Percentiles rank a stretch among this genome's conserved stretches.
phyloP scores from a whole-genome alignment of 1,140 invertebrate genomes.

The Phymorhynchus buccinoides region DNA sequence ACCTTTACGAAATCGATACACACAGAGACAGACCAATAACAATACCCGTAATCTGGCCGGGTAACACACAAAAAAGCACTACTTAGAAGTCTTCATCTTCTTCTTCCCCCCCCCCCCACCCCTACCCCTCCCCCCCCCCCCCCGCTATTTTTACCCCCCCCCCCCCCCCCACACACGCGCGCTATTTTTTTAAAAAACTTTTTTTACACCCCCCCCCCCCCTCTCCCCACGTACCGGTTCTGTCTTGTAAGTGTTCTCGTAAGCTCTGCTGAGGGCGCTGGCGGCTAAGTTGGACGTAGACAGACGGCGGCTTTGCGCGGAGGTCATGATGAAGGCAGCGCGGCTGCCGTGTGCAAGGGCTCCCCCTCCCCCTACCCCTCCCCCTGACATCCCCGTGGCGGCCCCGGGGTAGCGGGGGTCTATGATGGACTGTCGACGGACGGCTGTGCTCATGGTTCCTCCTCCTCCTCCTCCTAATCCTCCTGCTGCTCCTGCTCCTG shows the following conservation, averaged over 20 bases:
- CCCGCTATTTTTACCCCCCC: too few relatives aligned
- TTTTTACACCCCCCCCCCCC: too few relatives aligned
- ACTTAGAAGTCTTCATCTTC: too few relatives aligned
- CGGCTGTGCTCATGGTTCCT: background rate
- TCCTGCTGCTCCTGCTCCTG: background rate
- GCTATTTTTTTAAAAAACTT: too few relatives aligned
- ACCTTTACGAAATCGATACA: too few relatives aligned
- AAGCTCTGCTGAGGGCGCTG: background rate
- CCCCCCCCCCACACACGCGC: too few relatives aligned
- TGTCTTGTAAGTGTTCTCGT: constrained; percentile 12
- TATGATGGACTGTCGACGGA: background rate
- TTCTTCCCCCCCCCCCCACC: too few relatives aligned
- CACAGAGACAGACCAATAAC: too few relatives aligned
- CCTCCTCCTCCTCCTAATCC: background rate
- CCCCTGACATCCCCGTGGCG: background rate
- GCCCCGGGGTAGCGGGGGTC: background rate
- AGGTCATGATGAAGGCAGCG: background rate
- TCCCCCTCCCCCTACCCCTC: background rate
- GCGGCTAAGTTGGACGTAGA: background rate
- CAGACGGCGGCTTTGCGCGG: background rate
- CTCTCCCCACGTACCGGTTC: background rate
- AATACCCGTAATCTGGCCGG: too few relatives aligned
- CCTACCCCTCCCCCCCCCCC: too few relatives aligned
- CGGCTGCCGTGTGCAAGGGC: background rate
- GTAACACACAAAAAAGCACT: too few relatives aligned